Evolutionary conservation across 2,113 vertebrate genomes (phyloP), one percentile per base, ranked within the genome.

Genomic region (Cygnus buccinator): DNA sequence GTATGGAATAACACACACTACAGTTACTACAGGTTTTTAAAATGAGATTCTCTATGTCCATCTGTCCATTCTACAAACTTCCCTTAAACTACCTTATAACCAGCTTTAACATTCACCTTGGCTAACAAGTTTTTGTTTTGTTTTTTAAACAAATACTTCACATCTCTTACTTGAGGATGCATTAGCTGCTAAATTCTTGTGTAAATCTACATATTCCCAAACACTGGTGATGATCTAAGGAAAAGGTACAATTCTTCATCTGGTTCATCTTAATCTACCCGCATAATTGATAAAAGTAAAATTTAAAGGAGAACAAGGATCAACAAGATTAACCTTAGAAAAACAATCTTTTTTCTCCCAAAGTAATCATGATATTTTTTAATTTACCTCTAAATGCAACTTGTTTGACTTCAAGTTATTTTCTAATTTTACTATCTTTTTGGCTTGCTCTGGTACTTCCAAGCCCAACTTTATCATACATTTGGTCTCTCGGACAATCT

Each of bases 401-500:
- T 97, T 98, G 58, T 97, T 96, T 80, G 93, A 73, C 44, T 97
- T 98, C 83, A 99, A 77, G 33, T 95, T 95, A 68, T 39, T 93
- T 97, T 98, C 97, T 82, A 97, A n/a, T 52, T 98, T 97, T 80
- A 98, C 93, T 89, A 99, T 74, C 63, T 52, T 96, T 89, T 98
- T 92, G 61, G 98, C 98, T 92, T 98, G 92, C 29, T 98, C 97
- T 4, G 99, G 98, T 93, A 99, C 96, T 44, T 98, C 97, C 39
- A 99, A 90, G 43, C 97, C 98, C 98, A 99, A 90, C 87, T 98
- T 98, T 50, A 98, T 52, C 98, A 99, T 98, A 90, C 98, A 98
- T 88, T 98, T 98, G 2, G 98, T 98, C 84, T 99, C 99, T 67
- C 84, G 93, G 31, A 98, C 93, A 75, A 98, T 87, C 92, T 98